phyloP scores from a whole-genome alignment of 2,113 vertebrate genomes.

The Oryzias melastigma region DNA sequence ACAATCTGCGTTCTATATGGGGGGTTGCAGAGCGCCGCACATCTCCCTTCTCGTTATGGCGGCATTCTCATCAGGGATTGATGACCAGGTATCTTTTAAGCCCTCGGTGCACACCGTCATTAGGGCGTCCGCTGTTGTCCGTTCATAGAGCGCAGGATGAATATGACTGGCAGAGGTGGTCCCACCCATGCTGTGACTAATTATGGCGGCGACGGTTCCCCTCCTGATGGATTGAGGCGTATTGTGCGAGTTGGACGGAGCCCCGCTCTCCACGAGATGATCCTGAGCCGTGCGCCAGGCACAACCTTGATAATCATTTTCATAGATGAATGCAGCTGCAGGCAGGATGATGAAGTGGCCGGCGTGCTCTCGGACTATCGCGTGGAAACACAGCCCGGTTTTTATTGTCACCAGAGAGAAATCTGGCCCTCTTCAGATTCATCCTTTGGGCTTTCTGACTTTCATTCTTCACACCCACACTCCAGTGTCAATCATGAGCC shows the following conservation, averaged over 20 bases:
- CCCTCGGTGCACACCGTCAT: constrained; percentile 85
- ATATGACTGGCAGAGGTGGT: constrained; percentile 85
- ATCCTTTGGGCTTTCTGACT: constrained; percentile 29
- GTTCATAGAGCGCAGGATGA: constrained; percentile 77
- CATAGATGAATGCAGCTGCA: constrained; percentile 90
- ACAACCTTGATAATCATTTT: constrained; percentile 98
- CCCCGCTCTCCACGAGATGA: constrained; percentile 70
- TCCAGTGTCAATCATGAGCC: neutral
- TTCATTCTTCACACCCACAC: neutral
- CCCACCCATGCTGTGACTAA: constrained; percentile 85
- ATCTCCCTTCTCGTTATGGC: constrained; percentile 56
- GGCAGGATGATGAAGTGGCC: constrained; percentile 95
- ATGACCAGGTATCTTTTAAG: constrained; percentile 65
- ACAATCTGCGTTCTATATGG: constrained; percentile 64
- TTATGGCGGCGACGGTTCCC: constrained; percentile 85
- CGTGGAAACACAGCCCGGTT: constrained; percentile 74
- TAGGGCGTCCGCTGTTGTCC: constrained; percentile 85
- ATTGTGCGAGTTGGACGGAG: constrained; percentile 82
- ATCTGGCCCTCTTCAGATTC: constrained; percentile 56
- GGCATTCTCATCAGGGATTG: constrained; percentile 59
- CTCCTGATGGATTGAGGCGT: constrained; percentile 90
- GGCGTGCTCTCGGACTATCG: constrained; percentile 83
- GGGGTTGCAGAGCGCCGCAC: constrained; percentile 39
- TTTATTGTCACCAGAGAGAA: constrained; percentile 79
- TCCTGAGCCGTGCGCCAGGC: constrained; percentile 82